phyloP scores from a whole-genome alignment of 2,888 invertebrate species.

The Mimachlamys varia region DNA sequence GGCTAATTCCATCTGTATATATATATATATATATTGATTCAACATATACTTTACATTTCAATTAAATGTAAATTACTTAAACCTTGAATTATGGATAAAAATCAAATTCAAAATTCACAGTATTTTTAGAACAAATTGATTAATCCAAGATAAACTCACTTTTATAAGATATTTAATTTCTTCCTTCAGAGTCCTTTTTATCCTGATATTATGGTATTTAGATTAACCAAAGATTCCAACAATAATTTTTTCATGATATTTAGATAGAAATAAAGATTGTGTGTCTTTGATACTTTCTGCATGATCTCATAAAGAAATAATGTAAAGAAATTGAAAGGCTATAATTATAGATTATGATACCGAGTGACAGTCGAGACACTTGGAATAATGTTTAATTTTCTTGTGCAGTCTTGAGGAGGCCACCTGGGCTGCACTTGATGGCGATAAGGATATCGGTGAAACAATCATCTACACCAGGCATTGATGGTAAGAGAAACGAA shows the following conservation, averaged over 20 bases:
- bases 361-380: neutral
- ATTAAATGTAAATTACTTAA: neutral
- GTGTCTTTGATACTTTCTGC: neutral
- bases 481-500: slow-evolving; percentile 24
- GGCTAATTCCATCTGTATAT: neutral
- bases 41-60: neutral
- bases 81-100: neutral
- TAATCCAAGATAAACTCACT: neutral
- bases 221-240: neutral
- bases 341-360: neutral
- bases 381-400: neutral
- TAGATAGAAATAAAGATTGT: neutral
- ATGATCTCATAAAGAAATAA: neutral
- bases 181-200: neutral
- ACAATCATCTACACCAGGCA: neutral
- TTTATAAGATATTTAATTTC: neutral
- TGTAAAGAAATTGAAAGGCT: slow-evolving; percentile 5
- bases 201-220: neutral
- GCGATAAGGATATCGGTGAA: neutral
- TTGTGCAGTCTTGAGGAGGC: neutral
- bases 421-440: slow-evolving; percentile 1
- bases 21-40: neutral
- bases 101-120: neutral
- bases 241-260: neutral
- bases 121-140: neutral